These are phyloP conservation scores for Pyrrhia umbra DNA, from an alignment of 2,888 invertebrate genomes.

Conservation along the genomic window DNA sequence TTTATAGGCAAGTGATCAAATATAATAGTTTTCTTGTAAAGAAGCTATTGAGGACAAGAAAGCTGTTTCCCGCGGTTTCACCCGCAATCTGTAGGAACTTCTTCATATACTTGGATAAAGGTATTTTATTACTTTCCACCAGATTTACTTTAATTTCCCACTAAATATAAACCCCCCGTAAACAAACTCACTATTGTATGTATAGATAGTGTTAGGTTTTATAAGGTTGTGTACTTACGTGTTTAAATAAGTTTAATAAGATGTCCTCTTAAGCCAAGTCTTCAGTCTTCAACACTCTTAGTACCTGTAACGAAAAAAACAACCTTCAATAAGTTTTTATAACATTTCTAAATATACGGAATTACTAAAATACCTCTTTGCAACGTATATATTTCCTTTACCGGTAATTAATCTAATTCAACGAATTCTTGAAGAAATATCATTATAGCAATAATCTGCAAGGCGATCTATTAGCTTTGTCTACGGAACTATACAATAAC, in stretches of 20 bases:
- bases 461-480: slow-evolving; percentile 48
- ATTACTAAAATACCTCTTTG: slow-evolving; percentile 25
- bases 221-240: slow-evolving; percentile 47
- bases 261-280: slow-evolving; percentile 39
- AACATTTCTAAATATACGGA: slow-evolving; percentile 26
- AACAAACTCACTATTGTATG: neutral
- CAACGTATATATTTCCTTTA: slow-evolving; percentile 35
- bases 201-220: neutral
- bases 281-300: slow-evolving; percentile 68
- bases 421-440: slow-evolving; percentile 41
- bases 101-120: neutral
- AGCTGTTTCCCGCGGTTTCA: neutral
- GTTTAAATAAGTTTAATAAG: slow-evolving; percentile 35
- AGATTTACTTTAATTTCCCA: no score
- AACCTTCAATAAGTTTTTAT: slow-evolving; percentile 34
- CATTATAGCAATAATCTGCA: slow-evolving; percentile 39
- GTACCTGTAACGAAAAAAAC: slow-evolving; percentile 65
- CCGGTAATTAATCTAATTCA: slow-evolving; percentile 52
- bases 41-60: neutral
- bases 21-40: neutral
- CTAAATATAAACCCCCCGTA: no score
- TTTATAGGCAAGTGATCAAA: slow-evolving; percentile 9
- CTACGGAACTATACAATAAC: slow-evolving; percentile 27
- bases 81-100: neutral
- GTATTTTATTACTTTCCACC: no score